phyloP scores from a whole-genome alignment of 2,797 vertebrate genomes.

The Silurus lanzhouensis region DNA sequence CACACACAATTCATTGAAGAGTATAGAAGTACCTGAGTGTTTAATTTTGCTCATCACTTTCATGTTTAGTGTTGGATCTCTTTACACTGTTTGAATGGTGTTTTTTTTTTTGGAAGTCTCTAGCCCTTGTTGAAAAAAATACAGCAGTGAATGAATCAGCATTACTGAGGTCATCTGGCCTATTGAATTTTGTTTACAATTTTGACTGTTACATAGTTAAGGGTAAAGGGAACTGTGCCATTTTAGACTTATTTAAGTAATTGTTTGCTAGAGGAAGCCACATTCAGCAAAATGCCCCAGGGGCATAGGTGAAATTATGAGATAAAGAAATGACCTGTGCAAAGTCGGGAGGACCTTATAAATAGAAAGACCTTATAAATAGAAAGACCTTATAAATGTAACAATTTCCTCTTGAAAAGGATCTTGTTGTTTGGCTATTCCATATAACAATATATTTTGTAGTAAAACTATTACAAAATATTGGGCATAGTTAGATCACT shows the following conservation, averaged over 20 bases:
- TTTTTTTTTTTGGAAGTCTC: not conserved
- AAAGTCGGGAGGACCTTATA: not conserved
- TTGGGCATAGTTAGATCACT: too few relatives aligned
- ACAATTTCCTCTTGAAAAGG: too few relatives aligned
- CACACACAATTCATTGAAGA: slow-evolving; percentile 3
- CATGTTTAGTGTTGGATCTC: not conserved
- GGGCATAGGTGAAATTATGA: not conserved
- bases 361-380: too few relatives aligned
- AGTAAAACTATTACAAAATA: not conserved
- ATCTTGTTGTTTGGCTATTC: not conserved
- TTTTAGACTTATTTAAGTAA: not conserved
- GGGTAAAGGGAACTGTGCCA: not conserved
- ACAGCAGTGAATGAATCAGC: not conserved
- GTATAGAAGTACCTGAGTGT: not conserved
- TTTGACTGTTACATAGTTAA: not conserved
- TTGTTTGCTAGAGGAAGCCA: not conserved
- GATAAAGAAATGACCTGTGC: not conserved
- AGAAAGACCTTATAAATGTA: too few relatives aligned
- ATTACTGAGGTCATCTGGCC: not conserved
- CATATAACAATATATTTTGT: not conserved
- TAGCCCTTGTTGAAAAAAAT: not conserved
- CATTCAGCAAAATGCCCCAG: not conserved
- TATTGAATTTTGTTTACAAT: not conserved
- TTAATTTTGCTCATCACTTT: not conserved
- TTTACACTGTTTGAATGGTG: not conserved